Percentiles rank a stretch among this genome's conserved stretches.
These are phyloP conservation scores for Bettongia penicillata DNA, from an alignment of 2,113 vertebrate species.

Conservation along the genomic window DNA sequence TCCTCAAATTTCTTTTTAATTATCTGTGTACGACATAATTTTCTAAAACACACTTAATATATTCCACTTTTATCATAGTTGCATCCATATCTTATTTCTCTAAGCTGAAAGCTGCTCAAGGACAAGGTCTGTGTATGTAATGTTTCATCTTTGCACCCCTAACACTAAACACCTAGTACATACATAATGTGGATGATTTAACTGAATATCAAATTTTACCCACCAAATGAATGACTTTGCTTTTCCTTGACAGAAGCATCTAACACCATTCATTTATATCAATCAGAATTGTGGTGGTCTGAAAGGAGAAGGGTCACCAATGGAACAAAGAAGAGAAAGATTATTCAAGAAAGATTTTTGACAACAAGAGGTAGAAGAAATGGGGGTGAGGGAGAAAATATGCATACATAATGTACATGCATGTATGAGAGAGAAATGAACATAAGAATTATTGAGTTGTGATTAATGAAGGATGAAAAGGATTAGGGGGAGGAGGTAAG, in stretches of 20 bases:
- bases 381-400: background rate
- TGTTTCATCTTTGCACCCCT: background rate
- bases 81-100: background rate
- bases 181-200: background rate
- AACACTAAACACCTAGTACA: background rate
- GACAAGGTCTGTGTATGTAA: background rate
- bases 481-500: background rate
- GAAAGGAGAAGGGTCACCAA: background rate
- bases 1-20: background rate
- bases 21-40: background rate
- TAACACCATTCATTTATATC: background rate
- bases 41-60: background rate
- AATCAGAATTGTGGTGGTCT: background rate
- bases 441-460: background rate
- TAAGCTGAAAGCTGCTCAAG: background rate
- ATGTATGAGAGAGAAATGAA: background rate
- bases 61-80: background rate
- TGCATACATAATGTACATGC: background rate
- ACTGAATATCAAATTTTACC: background rate
- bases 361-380: background rate
- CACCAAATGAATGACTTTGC: background rate
- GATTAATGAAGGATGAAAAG: background rate
- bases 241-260: background rate
- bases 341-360: background rate
- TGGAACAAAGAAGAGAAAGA: background rate